Percentiles rank a stretch among this genome's conserved stretches.
Evolutionary conservation across 2,888 invertebrate species (phyloP).

Genomic region (Pogonocherus hispidulus): DNA sequence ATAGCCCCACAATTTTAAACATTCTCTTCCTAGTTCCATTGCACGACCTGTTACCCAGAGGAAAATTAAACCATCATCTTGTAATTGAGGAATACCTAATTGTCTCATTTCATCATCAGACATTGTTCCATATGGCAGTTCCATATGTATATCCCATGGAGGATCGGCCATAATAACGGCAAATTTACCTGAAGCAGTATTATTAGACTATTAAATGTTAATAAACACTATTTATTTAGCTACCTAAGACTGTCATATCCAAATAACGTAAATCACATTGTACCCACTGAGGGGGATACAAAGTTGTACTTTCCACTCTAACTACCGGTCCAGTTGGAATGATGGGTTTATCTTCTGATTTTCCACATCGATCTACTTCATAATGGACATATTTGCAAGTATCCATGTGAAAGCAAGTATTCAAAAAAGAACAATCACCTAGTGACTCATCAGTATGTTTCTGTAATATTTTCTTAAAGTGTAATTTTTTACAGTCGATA

Average conservation of each 20-base stretch:
- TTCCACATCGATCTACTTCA: conserved; percentile 87
- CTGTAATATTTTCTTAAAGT: conserved; percentile 98
- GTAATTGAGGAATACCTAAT: conserved; percentile 92
- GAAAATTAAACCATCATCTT: conserved; percentile 96
- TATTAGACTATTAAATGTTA: background rate
- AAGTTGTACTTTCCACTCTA: conserved; percentile 71
- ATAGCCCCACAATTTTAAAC: conserved; percentile 96
- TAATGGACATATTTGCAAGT: conserved; percentile 99
- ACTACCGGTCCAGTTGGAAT: conserved; percentile 57
- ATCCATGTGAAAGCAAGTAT: conserved; percentile 99
- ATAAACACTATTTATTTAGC: background rate
- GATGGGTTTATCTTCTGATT: conserved; percentile 66
- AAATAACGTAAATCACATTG: conserved; percentile 95
- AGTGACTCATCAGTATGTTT: conserved; percentile 83
- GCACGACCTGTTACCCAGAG: conserved; percentile 98
- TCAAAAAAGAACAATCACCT: conserved; percentile 95
- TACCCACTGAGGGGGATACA: conserved; percentile 96
- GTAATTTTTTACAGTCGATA: conserved; percentile 86
- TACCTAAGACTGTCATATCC: conserved; percentile 90
- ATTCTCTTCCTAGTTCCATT: conserved; percentile 96
- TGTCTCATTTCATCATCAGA: conserved; percentile 99
- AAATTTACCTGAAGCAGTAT: conserved; percentile 84
- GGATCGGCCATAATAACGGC: conserved; percentile 99
- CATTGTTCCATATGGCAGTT: conserved; percentile 98
- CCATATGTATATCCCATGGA: conserved; percentile 99